Base-by-base conservation (phyloP, 2,797 vertebrate species). In the Coendou prehensilis region DNA sequence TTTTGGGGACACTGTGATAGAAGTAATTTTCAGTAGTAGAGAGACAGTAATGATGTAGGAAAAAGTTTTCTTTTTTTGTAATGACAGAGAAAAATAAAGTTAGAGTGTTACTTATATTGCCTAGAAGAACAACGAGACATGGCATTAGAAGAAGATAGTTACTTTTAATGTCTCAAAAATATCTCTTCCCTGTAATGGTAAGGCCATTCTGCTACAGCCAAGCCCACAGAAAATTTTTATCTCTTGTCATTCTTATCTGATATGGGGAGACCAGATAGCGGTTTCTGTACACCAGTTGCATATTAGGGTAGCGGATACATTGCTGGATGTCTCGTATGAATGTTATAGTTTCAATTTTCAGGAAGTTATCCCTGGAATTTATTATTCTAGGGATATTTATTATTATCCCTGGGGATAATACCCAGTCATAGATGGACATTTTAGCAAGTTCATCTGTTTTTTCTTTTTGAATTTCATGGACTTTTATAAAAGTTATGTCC, bases 401-500 rank as follows among this genome's bases (percentile, higher is more conserved):
- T 64, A 63, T 64, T 18, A n/a, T 67, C 64, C 15, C 33, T 67
- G 64, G 33, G 93, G 47, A 15, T 91, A 57, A 56, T 80, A 37
- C 8, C 90, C 33, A 86, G 17, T 63, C 86, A 92, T 57, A 93
- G 17, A 20, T 78, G 73, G 50, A 83, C 15, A 59, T 56, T 86
- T 93, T 93, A 93, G 73, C 41, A 90, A 57, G 0, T 69, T 89
- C 9, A 64, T 50, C 75, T 28, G 71, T 50, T 47, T 52, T 64
- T 50, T 83, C 63, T 80, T 94, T 63, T 61, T 64, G 5, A n/a
- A 78, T 92, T 93, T 95, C 37, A 41, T 33, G 76, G 30, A 64
- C 33, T 73, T 85, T 93, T 94, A n/a, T 7, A 75, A 82, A 96
- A 90, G 15, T 92, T 87, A 84, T 22, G 9, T 80, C 63, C 54